Base-by-base conservation (phyloP, 2,888 invertebrate species). In the Orthonevra nobilis region DNA sequence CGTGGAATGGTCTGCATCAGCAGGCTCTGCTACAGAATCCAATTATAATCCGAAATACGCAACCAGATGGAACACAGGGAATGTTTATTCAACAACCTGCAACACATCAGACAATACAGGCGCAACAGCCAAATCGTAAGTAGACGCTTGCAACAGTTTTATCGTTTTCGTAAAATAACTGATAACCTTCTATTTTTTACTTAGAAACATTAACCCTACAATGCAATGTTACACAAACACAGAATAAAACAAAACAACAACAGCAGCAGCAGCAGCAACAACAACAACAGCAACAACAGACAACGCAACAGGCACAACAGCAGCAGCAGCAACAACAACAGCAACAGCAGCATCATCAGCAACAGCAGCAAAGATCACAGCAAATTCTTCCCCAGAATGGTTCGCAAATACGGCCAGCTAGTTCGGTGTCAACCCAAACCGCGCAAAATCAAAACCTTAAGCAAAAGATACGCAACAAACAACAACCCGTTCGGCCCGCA, bases 371-470 rank as follows among this genome's bases (percentile, higher is more conserved):
- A 28, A 85, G 88, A 4, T 81, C 84, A 5, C 85, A 90, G 10
- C 87, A 92, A 60, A 93, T 94, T 60, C 85, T 94, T 81, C 94
- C 94, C 0, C 90, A 92, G 83, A 89, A 91, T 52, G 87, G 87
- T 17, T 82, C 87, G 5, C 91, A 91, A 83, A 92, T 94, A 81
- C 90, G 96, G 50, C 95, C 96, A 0, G 94, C 90, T 2, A 93
- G 95, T 83, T 95, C 95, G 0, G 96, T 96, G 7, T 95, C 96
- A 3, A 96, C 96, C 0, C 96, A 96, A 88, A 96, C 96, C 0
- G 90, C 90, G 1, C 88, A 89, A 74, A 89, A 89, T 70, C 89
- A 89, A 77, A 88, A 86, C 64, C 81, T 88, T 50, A 87, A 90
- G 61, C 88, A 89, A 4, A 91, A 91, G 83, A 90, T 92, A 86